Evolutionary conservation across 2,797 vertebrate genomes (phyloP).

Genomic region (Falco biarmicus): DNA sequence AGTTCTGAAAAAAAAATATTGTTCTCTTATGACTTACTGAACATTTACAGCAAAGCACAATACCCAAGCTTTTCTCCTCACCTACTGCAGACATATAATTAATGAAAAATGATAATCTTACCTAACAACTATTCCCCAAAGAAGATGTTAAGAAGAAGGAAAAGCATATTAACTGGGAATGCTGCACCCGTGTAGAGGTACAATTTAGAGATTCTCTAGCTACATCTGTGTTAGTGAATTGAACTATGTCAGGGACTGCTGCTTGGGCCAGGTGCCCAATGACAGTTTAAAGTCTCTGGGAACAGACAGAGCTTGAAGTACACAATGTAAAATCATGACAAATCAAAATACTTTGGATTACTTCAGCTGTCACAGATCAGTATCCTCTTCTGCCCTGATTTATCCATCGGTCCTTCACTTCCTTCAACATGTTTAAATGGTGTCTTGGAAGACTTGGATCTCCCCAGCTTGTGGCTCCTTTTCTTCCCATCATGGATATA

Average conservation of each 20-base stretch:
- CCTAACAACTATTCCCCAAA: background rate
- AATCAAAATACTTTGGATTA: background rate
- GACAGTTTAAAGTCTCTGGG: background rate
- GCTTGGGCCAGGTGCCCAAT: background rate
- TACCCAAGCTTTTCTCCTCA: background rate
- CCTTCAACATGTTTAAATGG: background rate
- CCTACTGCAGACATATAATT: background rate
- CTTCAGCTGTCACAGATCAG: background rate
- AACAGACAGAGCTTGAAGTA: background rate
- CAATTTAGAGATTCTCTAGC: background rate
- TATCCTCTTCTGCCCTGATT: background rate
- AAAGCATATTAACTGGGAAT: background rate
- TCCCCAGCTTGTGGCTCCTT: background rate
- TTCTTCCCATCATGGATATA: background rate
- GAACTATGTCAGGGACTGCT: background rate
- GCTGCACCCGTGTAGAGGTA: background rate
- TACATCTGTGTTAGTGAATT: background rate
- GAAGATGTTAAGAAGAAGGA: background rate
- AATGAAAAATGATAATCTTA: background rate
- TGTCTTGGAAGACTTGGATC: background rate
- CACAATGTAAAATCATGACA: background rate
- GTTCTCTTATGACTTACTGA: background rate
- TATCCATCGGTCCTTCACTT: background rate
- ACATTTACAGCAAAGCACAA: background rate
- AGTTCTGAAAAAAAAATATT: background rate